These are phyloP conservation scores for Microctonus aethiopoides DNA, from an alignment of 2,888 invertebrate genomes.

Conservation along the genomic window DNA sequence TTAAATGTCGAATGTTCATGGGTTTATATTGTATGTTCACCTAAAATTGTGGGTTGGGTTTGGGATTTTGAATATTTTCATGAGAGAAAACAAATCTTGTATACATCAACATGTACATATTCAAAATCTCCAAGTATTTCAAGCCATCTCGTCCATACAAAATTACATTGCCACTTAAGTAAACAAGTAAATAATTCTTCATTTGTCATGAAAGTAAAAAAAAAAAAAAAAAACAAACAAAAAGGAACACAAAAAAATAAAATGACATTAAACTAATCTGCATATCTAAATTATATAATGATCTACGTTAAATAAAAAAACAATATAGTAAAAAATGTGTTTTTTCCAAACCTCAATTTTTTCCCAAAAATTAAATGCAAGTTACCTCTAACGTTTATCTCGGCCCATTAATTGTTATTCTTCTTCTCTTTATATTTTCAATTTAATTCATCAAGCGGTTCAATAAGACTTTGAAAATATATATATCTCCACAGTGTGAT, in stretches of 20 bases:
- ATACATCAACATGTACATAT: not conserved
- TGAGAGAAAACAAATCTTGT: not conserved
- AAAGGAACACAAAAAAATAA: too few relatives aligned
- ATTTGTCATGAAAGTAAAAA: not conserved
- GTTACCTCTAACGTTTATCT: too few relatives aligned
- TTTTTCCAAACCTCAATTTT: not conserved
- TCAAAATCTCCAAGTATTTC: conserved; percentile 4
- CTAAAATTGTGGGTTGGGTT: not conserved
- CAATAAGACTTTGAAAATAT: too few relatives aligned
- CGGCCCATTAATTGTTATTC: not conserved
- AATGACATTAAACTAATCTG: not conserved
- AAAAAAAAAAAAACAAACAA: not conserved
- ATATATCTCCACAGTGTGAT: too few relatives aligned
- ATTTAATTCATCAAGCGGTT: not conserved
- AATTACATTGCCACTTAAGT: not conserved
- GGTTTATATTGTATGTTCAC: not conserved
- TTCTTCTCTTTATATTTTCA: not conserved
- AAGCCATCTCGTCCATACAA: conserved; percentile 10
- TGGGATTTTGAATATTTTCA: conserved; percentile 10
- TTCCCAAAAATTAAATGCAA: not conserved
- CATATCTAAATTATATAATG: not conserved
- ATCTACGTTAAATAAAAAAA: not conserved
- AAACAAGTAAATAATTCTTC: too few relatives aligned
- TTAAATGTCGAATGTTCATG: conserved; percentile 15
- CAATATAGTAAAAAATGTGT: not conserved